These are phyloP conservation scores for Pammene fasciana DNA, from an alignment of 2,888 invertebrate species.

Conservation along the genomic window DNA sequence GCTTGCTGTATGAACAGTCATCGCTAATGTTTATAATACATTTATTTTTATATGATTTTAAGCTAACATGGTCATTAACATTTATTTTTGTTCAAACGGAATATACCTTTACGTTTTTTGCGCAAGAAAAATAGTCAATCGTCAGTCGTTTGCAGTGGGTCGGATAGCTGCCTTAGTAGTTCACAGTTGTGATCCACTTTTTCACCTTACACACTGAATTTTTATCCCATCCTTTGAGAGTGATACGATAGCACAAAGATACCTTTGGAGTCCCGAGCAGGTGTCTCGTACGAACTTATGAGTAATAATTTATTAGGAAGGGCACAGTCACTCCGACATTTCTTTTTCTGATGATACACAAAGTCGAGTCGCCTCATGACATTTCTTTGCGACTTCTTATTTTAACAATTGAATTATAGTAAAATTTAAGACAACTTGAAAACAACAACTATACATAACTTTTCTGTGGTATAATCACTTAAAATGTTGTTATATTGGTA, in stretches of 20 bases:
- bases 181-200: background rate
- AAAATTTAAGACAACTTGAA: background rate
- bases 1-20: too few species aligned
- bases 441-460: too few species aligned
- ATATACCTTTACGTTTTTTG: too few species aligned
- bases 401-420: background rate
- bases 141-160: too few species aligned
- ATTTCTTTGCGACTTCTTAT: background rate
- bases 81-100: too few species aligned
- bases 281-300: constrained; percentile 37
- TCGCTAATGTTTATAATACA: too few species aligned
- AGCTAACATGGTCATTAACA: too few species aligned
- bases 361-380: background rate
- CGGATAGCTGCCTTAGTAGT: background rate
- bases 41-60: too few species aligned
- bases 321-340: constrained; percentile 50
- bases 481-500: too few species aligned
- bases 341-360: constrained; percentile 51
- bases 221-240: constrained; percentile 11
- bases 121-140: too few species aligned
- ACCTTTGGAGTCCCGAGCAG: constrained; percentile 36
- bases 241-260: constrained; percentile 46
- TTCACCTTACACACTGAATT: background rate
- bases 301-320: constrained; percentile 57
- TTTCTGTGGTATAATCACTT: too few species aligned